phyloP scores from a whole-genome alignment of 2,113 vertebrate species.

The Alethe castanea region DNA sequence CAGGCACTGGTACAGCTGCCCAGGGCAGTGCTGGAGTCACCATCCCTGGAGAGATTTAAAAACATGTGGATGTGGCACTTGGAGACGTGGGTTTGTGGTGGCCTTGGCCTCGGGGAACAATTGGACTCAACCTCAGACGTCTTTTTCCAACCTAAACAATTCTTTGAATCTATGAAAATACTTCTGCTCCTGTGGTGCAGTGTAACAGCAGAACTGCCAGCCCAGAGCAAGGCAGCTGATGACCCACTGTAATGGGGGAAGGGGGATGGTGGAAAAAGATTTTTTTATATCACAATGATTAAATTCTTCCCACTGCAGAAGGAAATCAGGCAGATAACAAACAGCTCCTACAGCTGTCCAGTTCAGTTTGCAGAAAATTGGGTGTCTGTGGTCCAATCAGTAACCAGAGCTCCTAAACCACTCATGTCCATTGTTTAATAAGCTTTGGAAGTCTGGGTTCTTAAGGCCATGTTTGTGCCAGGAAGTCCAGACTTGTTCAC shows the following conservation, averaged over 20 bases:
- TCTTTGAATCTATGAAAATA: neutral
- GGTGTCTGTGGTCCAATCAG: neutral
- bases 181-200: neutral
- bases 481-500: neutral
- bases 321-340: neutral
- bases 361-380: neutral
- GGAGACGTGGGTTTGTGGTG: neutral
- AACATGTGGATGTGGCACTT: neutral
- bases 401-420: neutral
- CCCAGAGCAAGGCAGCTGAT: neutral
- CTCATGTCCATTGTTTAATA: neutral
- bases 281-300: neutral
- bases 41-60: neutral
- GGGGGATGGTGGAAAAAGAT: neutral
- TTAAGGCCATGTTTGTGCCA: neutral
- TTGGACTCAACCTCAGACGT: neutral
- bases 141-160: neutral
- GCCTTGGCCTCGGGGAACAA: neutral
- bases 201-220: neutral
- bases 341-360: neutral
- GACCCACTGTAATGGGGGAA: rapidly evolving
- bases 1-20: neutral
- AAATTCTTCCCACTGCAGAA: neutral
- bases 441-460: neutral
- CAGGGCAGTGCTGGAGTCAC: neutral